Conservation (phyloP, 2,113 vertebrate species). For the Leptodactylus fuscus region DNA sequence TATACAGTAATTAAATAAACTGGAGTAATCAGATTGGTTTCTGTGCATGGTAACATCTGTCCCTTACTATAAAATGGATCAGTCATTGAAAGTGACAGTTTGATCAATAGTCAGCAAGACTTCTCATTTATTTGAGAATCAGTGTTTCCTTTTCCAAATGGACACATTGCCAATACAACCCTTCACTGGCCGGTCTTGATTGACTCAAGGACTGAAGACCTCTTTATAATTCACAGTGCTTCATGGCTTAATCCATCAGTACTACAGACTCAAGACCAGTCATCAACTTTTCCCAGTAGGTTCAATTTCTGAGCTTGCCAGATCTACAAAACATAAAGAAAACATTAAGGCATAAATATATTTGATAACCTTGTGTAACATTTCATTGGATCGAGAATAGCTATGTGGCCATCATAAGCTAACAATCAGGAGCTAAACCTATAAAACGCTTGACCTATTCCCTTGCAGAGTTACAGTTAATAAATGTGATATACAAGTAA, state of each 20-base stretch:
- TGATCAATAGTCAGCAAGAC: conserved; percentile 57
- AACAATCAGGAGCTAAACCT: too few species aligned
- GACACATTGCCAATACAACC: conserved; percentile 44
- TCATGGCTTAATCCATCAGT: conserved; percentile 46
- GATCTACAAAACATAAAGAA: too few species aligned
- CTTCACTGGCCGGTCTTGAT: neutral
- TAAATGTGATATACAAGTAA: too few species aligned
- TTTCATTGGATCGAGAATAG: too few species aligned
- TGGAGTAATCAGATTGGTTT: conserved; percentile 41
- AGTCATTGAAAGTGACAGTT: conserved; percentile 42
- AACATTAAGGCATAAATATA: too few species aligned
- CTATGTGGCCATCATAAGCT: too few species aligned
- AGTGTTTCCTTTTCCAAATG: conserved; percentile 48
- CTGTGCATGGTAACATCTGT: conserved; percentile 28
- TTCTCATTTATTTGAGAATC: conserved; percentile 39
- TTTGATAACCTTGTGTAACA: too few species aligned
- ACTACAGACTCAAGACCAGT: neutral
- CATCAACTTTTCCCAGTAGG: too few species aligned
- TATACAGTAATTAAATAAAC: conserved; percentile 55
- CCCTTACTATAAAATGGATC: conserved; percentile 51
- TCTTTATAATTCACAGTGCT: conserved; percentile 42
- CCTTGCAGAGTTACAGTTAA: too few species aligned
- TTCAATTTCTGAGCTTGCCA: too few species aligned
- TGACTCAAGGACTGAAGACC: conserved; percentile 11
- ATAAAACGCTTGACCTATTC: too few species aligned